Base-by-base conservation (phyloP, 2,797 vertebrate genomes). In the Lophius americanus region DNA sequence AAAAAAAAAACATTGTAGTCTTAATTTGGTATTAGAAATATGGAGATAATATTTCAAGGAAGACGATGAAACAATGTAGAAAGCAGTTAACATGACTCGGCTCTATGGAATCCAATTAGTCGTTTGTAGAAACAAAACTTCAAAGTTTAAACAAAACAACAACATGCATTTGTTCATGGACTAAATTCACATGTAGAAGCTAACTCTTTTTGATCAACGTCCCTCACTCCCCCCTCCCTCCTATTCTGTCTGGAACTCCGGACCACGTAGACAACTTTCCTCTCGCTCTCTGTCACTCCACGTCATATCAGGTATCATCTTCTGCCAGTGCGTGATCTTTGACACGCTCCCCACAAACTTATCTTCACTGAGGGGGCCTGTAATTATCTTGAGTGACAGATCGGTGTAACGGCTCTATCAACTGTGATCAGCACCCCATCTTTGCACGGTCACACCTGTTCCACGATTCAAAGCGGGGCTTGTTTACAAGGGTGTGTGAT, bases 381-480 rank as follows among this genome's bases (percentile, higher is more conserved):
- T 39, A 39, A 60, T 38, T 55, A 39, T 52, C 62, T 54, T 54
- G 61, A 82, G 53, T 72, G 75, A 83, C 68, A 64, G 69, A 5
- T 12, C 8, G 23, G 53, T 4, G 23, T 70, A 71, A 72, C 39
- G 2, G 36, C 61, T 68, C 23, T 50, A 61, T 79, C 76, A 64
- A 63, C 67, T 65, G 37, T n/a, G 39, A 48, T 73, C 70, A 32
- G 58, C 55, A 14, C 67, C 64, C 37, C 47, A 11, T 69, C 70
- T 60, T 64, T 35, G 41, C 42, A 42, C 2, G 4, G 11, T 69
- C 39, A 56, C 88, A 86, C 82, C 85, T 88, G 87, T 86, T 87
- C 33, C 38, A 3, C 13, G 9, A 37, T 54, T 59, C 32, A 37
- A 5, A 54, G 42, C 4, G 0, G 3, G 56, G 38, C 46, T 53